Base-by-base conservation (phyloP, 2,113 vertebrate genomes). In the Amphiprion percula region DNA sequence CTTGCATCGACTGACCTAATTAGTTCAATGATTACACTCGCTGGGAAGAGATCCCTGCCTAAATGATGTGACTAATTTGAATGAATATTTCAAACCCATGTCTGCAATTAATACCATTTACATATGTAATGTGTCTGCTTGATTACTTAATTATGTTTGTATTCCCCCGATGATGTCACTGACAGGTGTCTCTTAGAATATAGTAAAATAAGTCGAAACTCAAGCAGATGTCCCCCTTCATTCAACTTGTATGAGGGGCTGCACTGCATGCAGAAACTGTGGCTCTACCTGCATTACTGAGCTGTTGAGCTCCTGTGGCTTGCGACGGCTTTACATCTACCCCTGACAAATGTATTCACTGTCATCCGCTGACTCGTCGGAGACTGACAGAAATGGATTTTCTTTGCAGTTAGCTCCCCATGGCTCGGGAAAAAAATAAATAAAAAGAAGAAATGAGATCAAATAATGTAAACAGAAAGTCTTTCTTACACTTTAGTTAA, bases 101-200 rank as follows among this genome's bases (percentile, higher is more conserved):
- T 92, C 88, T 91, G 87, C 87, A 92, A 93, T 94, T 94, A 93
- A 86, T 87, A 72, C 47, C 65, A 92, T 93, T 91, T 92, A 84
- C 87, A 88, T 90, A 90, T 84, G 87, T 92, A 92, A 93, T 91
- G 83, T 80, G 85, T 87, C 84, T 87, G 75, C 86, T 90, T 89
- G 91, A 92, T 93, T 90, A 83, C 90, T 88, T 92, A 87, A 94
- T 92, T 82, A 88, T 81, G 89, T 91, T 84, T 89, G 82, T 83
- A 79, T 77, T 84, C 83, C 87, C 33, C 85, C n/a, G 80, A 68
- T 75, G 73, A 80, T 86, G 83, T 79, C 74, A 78, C 74, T 84
- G 88, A 89, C 88, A 89, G 90, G 85, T 91, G 90, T 85, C 64
- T 80, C 76, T 79, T 70, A 61, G 52, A 70, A 54, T 17, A 79